These are phyloP conservation scores for Zoroaster sp. DNA, from an alignment of 53 echinoderm and acorn worm genomes.

Conservation along the genomic window DNA sequence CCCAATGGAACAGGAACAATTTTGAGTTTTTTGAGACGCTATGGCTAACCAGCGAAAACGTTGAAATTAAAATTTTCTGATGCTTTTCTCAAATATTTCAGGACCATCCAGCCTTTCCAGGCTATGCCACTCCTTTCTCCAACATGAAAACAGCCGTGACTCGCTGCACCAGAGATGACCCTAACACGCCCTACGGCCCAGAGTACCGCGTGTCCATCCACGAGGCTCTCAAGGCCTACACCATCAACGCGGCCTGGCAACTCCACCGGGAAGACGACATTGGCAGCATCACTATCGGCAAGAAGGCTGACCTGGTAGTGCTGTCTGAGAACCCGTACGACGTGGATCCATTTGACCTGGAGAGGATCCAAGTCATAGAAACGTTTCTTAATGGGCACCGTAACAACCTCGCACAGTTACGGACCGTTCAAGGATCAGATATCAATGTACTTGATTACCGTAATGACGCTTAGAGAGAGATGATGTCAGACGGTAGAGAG, in stretches of 20 bases:
- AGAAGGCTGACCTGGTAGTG: constrained; percentile 43
- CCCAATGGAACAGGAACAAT: too few species aligned
- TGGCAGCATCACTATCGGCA: constrained; percentile 20
- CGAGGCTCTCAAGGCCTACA: constrained; percentile 25
- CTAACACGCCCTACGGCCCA: constrained; percentile 32
- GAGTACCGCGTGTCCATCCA: constrained; percentile 43
- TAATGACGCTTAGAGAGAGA: background rate
- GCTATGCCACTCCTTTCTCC: constrained; percentile 18
- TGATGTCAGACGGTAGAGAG: too few species aligned
- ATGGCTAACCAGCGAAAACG: too few species aligned
- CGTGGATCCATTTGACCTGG: constrained; percentile 33
- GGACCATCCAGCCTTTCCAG: constrained; percentile 46
- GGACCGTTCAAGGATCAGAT: background rate
- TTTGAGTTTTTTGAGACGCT: too few species aligned
- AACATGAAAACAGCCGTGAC: constrained; percentile 45
- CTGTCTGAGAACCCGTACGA: constrained; percentile 33
- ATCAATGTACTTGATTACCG: background rate
- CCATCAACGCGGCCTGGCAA: constrained; percentile 54
- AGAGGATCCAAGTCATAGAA: constrained; percentile 42
- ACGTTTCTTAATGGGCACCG: constrained; percentile 50
- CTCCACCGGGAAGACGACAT: constrained; percentile 18
- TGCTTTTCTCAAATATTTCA: background rate
- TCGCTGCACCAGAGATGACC: constrained; percentile 36
- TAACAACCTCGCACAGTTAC: constrained; percentile 44
- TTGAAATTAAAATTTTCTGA: background rate